Conservation (phyloP, 2,888 invertebrate species). For the Cephus sareptanus region DNA sequence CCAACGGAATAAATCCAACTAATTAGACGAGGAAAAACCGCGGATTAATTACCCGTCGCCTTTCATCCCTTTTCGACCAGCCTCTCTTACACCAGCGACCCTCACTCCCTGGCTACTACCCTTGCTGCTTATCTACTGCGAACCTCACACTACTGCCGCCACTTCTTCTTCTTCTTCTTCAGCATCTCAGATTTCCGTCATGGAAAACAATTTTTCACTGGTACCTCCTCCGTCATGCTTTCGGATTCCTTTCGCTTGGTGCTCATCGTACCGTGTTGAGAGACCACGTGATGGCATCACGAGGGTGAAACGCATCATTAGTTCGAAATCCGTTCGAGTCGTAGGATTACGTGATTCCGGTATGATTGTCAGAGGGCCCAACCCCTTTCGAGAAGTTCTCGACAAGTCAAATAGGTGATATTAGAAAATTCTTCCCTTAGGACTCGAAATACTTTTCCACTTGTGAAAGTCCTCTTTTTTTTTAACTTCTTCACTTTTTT, state of each 20-base stretch:
- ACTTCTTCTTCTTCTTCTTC: neutral
- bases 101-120: neutral
- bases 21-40: slow-evolving; percentile 65
- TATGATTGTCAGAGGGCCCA: neutral
- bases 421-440: neutral
- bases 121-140: neutral
- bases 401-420: neutral
- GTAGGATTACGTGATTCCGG: neutral
- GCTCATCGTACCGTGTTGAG: slow-evolving; percentile 19
- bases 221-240: slow-evolving; percentile 9
- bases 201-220: slow-evolving; percentile 23
- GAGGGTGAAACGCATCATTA: slow-evolving; percentile 31
- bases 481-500: neutral
- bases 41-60: slow-evolving; percentile 64
- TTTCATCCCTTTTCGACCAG: slow-evolving; percentile 32
- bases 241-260: slow-evolving; percentile 16
- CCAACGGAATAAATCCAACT: slow-evolving; percentile 64
- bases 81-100: neutral
- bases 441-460: neutral
- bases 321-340: slow-evolving; percentile 6
- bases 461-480: neutral
- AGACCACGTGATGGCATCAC: slow-evolving; percentile 17
- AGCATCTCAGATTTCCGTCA: slow-evolving; percentile 22
- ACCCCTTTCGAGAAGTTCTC: neutral
- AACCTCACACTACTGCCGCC: neutral